Conservation (phyloP, 2,113 vertebrate species). For the Arizona elegans region DNA sequence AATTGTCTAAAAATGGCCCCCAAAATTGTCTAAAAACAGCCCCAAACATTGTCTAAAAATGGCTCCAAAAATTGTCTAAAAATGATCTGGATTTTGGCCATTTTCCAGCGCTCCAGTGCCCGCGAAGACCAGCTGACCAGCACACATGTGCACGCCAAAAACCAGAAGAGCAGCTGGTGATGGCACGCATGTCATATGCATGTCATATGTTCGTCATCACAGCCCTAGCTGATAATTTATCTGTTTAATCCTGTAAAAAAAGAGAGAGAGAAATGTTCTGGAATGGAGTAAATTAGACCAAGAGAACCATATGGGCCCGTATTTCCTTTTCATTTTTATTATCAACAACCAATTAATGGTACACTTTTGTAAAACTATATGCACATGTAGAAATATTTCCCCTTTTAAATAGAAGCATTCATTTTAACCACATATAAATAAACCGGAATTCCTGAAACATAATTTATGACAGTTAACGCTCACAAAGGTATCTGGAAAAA, state of each 20-base stretch:
- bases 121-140: too few species aligned
- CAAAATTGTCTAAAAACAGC: too few species aligned
- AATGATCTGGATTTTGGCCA: too few species aligned
- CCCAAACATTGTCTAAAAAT: too few species aligned
- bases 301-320: conserved; percentile 37
- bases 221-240: neutral
- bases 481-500: conserved; percentile 80
- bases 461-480: conserved; percentile 87
- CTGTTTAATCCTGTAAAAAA: neutral
- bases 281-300: conserved; percentile 38
- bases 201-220: too few species aligned
- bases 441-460: conserved; percentile 89
- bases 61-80: too few species aligned
- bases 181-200: too few species aligned
- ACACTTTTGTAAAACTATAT: conserved; percentile 99
- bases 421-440: conserved; percentile 99
- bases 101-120: too few species aligned
- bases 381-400: conserved; percentile 99
- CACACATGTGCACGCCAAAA: too few species aligned
- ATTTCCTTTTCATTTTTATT: conserved; percentile 91
- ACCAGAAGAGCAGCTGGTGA: too few species aligned
- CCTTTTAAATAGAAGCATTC: conserved; percentile 99
- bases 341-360: conserved; percentile 99
- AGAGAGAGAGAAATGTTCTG: fast-evolving
- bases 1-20: too few species aligned